These are phyloP conservation scores for Troides oblongomaculatus DNA, from an alignment of 2,888 invertebrate genomes.

Conservation along the genomic window DNA sequence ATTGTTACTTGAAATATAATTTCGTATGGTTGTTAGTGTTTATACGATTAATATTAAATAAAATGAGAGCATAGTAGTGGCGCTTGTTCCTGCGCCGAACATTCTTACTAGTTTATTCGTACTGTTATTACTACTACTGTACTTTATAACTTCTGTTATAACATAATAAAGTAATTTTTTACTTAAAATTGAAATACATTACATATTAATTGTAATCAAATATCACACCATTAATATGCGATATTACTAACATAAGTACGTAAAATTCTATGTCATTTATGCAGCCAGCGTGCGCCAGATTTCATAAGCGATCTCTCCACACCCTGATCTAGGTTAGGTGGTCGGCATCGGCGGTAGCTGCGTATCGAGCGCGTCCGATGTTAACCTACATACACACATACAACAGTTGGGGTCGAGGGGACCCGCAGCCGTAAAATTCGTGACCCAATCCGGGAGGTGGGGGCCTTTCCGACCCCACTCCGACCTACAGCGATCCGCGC, in stretches of 20 bases:
- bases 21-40: too few species aligned
- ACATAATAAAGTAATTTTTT: too few species aligned
- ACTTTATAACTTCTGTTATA: too few species aligned
- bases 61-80: too few species aligned
- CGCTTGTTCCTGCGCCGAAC: too few species aligned
- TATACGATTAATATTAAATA: too few species aligned
- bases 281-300: conserved; percentile 75
- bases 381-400: conserved; percentile 75
- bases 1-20: too few species aligned
- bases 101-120: too few species aligned
- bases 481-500: conserved; percentile 38
- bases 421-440: conserved; percentile 69
- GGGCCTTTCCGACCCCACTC: conserved; percentile 46
- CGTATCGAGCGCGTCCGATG: conserved; percentile 79
- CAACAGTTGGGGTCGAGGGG: conserved; percentile 69
- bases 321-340: conserved; percentile 80
- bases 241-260: conserved; percentile 48
- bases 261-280: conserved; percentile 68
- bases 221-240: too few species aligned
- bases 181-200: too few species aligned
- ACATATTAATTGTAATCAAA: too few species aligned
- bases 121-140: too few species aligned
- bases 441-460: conserved; percentile 55
- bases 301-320: conserved; percentile 79
- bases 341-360: conserved; percentile 72